Evolutionary conservation across 2,113 vertebrate species (phyloP), one percentile per base, ranked within the genome.

Genomic region (Spheniscus mendiculus): DNA sequence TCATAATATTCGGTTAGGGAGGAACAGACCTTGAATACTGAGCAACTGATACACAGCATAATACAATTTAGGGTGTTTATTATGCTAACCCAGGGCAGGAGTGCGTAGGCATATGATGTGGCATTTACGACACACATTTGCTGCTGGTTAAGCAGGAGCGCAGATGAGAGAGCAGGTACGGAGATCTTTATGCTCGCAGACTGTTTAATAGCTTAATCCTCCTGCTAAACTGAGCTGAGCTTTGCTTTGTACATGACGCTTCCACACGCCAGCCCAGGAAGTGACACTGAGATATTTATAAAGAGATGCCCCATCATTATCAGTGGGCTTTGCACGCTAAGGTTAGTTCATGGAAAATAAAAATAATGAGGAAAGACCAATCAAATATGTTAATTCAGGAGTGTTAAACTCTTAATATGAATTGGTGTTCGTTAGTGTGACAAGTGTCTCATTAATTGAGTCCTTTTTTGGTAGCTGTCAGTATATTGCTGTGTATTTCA

Each of bases 1-100:
- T 97, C 86, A 97, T 95, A 97, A 97, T 98, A 97, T 97, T 96
- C 91, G 87, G 90, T 97, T 97, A 97, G 55, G 80, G 66, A 95
- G 70, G 74, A 96, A 44, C 95, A 93, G 80, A 26, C 47, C 87
- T 96, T 92, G 98, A 97, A 97, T 98, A 96, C 93, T 77, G 95
- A 98, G 91, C 25, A 66, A 79, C 44, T 71, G 85, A 92, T 97
- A 93, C 32, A 79, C 11, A 69, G 45, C 13, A 1, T 98, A 98
- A 98, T 87, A 89, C 17, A 42, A 98, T 98, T 98, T 96, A 87
- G 74, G 53, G 52, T 58, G 56, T 81, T 93, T 86, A 29, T 95
- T 97, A 96, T 83, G 82, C 90, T 95, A 96, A 92, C 72, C 56
- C 80, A 74, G 83, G 93, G 95, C 97, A 97, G 92, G 27, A 87